Percentiles rank a stretch among this genome's conserved stretches.
Evolutionary conservation across 2,797 vertebrate species (phyloP).

Genomic region (Rhinella marina): DNA sequence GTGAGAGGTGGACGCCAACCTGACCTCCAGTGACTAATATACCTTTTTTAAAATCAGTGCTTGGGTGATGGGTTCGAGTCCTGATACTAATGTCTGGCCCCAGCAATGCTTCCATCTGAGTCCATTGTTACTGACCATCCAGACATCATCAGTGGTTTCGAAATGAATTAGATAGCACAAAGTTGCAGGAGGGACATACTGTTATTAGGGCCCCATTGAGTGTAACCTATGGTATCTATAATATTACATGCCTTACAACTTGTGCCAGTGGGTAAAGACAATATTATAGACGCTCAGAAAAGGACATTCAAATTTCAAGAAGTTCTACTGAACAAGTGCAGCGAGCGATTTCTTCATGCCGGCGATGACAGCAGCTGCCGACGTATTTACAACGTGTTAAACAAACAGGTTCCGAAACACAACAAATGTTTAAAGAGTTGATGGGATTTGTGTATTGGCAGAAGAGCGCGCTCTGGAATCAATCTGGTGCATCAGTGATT

Average conservation of each 20-base stretch:
- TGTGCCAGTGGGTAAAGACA: not conserved
- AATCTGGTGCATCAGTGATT: not conserved
- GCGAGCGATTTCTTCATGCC: not conserved
- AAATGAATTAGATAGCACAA: no score
- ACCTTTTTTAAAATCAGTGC: no score
- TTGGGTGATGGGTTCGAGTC: no score
- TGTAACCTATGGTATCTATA: not conserved
- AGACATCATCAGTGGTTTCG: no score
- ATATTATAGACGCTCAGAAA: no score
- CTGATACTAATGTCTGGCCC: no score
- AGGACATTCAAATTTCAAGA: not conserved
- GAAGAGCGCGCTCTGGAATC: not conserved
- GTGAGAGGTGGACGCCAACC: no score
- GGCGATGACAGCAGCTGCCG: not conserved
- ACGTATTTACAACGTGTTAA: conserved; percentile 25
- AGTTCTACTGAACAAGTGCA: not conserved
- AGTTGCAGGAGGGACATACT: no score
- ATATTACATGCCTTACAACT: not conserved
- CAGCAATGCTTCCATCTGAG: no score
- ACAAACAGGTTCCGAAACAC: conserved; percentile 29
- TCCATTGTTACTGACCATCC: no score
- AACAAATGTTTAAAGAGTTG: conserved; percentile 12
- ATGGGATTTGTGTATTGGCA: conserved; percentile 35
- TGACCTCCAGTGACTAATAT: no score
- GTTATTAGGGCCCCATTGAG: no score